phyloP scores from a whole-genome alignment of 2,888 invertebrate genomes.

The Neoitamus cyanurus region DNA sequence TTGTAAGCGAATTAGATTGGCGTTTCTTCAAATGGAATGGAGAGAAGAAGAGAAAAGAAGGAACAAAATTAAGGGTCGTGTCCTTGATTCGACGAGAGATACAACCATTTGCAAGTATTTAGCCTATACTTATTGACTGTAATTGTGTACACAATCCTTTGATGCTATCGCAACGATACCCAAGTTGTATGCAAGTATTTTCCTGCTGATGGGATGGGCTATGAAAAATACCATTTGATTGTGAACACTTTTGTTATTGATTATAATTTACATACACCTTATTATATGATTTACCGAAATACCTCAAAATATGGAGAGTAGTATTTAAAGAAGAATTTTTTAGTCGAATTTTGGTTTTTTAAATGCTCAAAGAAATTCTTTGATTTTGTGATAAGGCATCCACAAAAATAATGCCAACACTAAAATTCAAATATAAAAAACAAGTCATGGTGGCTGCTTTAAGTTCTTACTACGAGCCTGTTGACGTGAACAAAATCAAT shows the following conservation, averaged over 20 bases:
- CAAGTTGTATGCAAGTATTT: background rate
- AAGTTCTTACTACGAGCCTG: too few relatives aligned
- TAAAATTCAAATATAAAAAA: too few relatives aligned
- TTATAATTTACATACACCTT: background rate
- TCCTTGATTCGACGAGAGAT: background rate
- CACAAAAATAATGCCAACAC: too few relatives aligned
- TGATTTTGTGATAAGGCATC: too few relatives aligned
- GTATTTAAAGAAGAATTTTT: too few relatives aligned
- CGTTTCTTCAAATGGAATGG: background rate
- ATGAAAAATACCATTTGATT: background rate
- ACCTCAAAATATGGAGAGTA: too few relatives aligned
- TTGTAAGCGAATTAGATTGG: conserved; percentile 5
- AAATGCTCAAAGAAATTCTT: too few relatives aligned
- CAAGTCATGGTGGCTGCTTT: too few relatives aligned
- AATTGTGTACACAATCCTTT: background rate
- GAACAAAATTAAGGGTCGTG: background rate
- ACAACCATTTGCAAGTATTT: conserved; percentile 1
- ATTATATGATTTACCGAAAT: background rate
- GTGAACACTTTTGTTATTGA: background rate
- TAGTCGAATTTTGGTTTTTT: too few relatives aligned
- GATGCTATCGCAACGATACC: background rate
- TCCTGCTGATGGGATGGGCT: background rate
- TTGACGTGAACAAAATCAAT: too few relatives aligned
- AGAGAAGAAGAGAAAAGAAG: background rate
- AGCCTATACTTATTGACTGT: background rate